Evolutionary conservation across 2,797 vertebrate genomes (phyloP).

Genomic region (Tapirus indicus): DNA sequence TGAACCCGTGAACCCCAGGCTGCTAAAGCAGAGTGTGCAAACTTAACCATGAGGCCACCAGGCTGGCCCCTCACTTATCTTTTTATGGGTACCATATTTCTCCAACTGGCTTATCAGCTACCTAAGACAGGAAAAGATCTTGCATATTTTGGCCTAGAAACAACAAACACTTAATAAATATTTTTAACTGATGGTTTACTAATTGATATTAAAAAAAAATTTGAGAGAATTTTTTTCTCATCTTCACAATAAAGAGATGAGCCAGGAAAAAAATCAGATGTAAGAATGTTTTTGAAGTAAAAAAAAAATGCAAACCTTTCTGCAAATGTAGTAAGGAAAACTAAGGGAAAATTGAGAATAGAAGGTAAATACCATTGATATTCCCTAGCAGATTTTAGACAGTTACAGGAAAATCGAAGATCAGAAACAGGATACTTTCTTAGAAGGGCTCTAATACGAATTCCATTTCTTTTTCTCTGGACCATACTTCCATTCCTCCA

Average conservation of each 20-base stretch:
- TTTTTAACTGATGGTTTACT: not conserved
- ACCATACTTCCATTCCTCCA: not conserved
- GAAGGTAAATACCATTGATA: not conserved
- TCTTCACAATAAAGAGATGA: not conserved
- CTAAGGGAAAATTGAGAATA: slow-evolving; percentile 10
- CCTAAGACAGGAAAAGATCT: not conserved
- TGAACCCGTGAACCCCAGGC: too few relatives aligned
- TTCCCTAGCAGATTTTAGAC: not conserved
- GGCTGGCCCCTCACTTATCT: not conserved
- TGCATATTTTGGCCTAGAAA: slow-evolving; percentile 1
- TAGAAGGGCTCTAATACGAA: slow-evolving; percentile 53
- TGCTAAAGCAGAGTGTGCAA: too few relatives aligned
- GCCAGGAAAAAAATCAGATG: not conserved
- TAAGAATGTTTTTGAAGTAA: slow-evolving; percentile 25
- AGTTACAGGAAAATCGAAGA: not conserved
- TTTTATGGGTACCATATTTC: not conserved
- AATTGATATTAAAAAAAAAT: not conserved
- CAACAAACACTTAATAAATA: not conserved
- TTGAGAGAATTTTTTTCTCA: not conserved
- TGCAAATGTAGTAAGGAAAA: slow-evolving; percentile 19
- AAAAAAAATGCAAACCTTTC: not conserved
- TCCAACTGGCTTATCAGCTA: not conserved
- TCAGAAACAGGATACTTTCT: not conserved
- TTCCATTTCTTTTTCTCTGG: not conserved
- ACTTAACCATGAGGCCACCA: too few relatives aligned